Base-by-base conservation (phyloP, 2,888 invertebrate genomes). In the Tipula confusa region DNA sequence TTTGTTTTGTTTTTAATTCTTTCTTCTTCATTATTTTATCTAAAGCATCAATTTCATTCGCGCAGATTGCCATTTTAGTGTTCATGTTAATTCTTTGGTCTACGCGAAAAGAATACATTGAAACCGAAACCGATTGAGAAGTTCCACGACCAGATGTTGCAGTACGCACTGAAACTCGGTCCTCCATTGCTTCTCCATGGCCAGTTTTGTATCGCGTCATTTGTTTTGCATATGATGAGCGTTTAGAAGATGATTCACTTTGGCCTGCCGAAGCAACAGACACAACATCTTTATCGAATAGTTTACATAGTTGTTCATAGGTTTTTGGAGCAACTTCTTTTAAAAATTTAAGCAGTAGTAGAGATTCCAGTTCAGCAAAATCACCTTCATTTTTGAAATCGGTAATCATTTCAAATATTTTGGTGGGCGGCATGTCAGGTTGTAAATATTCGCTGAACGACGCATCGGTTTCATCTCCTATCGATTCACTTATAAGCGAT, bases 311-410 rank as follows among this genome's bases (percentile, higher is more conserved):
- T 0, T 88, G 89, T 29, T 87, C 83, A 79, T 89, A 86, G 0
- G 89, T 84, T 84, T 87, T 88, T 1, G 88, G 87, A 86, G 88
- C 88, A 82, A 88, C 88, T 83, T 87, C 88, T 83, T 89, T 86
- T 0, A 89, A 84, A 84, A 88, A 89, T 84, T 88, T 88, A 0
- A 85, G 86, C 18, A 89, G 85, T 9, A 88, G 85, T 36, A 87
- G 85, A 84, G 88, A 89, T 86, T 89, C 89, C 6, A 89, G 85
- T 83, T 87, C 86, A 0, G 86, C 84, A 11, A 86, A 85, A 15
- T 86, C 86, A 48, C 88, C 83, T 83, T 88, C 87, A 29, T 85
- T 86, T 83, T 87, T 87, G 5, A 88, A 83, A 83, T 86, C 86
- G 79, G 87, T 86, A 1, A 88, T 84, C 0, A 87, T 85, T 0